Percentiles rank a stretch among this genome's conserved stretches.
Conservation (phyloP, 2,888 invertebrate species). For the Apodemia hepburni region DNA sequence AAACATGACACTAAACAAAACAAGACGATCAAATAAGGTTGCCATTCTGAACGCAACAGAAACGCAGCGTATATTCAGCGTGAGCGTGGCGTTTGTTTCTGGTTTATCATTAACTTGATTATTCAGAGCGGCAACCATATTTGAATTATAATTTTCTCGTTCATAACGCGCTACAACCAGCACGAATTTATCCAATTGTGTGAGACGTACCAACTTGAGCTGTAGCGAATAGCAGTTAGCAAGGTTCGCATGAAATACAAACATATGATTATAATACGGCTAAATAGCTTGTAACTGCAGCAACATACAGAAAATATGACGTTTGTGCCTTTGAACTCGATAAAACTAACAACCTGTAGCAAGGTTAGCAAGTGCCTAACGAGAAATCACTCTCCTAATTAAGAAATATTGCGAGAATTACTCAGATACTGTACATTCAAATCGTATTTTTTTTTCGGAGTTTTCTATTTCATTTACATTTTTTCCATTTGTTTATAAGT, state of each 20-base stretch:
- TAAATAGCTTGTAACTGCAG: constrained; percentile 8
- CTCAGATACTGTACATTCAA: no score
- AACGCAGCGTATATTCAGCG: background rate
- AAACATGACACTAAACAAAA: background rate
- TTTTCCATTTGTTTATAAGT: no score
- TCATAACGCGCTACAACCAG: background rate
- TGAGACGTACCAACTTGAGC: constrained; percentile 74
- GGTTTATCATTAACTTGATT: background rate
- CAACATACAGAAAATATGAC: background rate
- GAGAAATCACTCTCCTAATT: background rate
- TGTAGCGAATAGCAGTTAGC: constrained; percentile 47
- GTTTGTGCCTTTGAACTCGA: background rate
- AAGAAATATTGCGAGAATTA: no score
- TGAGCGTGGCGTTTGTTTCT: background rate
- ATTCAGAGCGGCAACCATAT: background rate
- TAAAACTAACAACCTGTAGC: no score
- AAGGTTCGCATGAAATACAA: constrained; percentile 31
- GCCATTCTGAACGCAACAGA: background rate
- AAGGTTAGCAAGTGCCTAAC: no score
- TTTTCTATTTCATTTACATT: no score
- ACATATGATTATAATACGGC: constrained; percentile 26
- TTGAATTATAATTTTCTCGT: background rate
- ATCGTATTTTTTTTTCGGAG: no score
- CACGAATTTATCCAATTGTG: background rate
- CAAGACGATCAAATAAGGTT: background rate